Evolutionary conservation across 92 coral and sea anemone genomes (phyloP).

Genomic region (Epizoanthus illoricatus): DNA sequence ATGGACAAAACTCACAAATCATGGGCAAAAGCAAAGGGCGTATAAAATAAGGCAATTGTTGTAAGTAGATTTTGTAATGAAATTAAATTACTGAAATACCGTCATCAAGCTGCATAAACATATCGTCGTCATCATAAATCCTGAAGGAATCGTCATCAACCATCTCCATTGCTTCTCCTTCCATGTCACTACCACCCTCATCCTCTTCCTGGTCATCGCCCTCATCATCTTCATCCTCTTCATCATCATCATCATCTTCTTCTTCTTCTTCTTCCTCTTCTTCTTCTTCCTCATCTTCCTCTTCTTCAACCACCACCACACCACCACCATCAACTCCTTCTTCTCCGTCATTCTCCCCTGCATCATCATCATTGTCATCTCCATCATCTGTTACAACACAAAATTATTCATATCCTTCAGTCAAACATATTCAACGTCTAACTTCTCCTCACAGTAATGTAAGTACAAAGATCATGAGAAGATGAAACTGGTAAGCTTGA

Average conservation of each 20-base stretch:
- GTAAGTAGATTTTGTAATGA: neutral
- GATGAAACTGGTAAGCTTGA: too few relatives aligned
- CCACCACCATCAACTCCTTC: constrained; percentile 55
- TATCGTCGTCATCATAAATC: constrained; percentile 84
- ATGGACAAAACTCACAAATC: too few relatives aligned
- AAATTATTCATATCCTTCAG: too few relatives aligned
- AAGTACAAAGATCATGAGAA: too few relatives aligned
- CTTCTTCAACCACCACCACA: constrained; percentile 68
- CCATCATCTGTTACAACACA: constrained; percentile 48
- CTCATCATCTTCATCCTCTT: constrained; percentile 85
- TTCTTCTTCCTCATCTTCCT: constrained; percentile 57
- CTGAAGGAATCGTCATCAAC: constrained; percentile 81
- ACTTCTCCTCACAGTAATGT: too few relatives aligned
- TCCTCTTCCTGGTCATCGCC: constrained; percentile 88
- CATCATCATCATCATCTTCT: constrained; percentile 78
- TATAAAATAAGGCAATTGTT: neutral
- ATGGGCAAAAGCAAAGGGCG: too few relatives aligned
- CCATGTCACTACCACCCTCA: constrained; percentile 90
- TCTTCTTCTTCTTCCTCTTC: constrained; percentile 83
- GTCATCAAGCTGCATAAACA: constrained; percentile 83
- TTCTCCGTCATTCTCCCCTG: constrained; percentile 41
- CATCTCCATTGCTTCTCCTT: constrained; percentile 80
- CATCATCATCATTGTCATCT: constrained; percentile 58
- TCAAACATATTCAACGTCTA: too few relatives aligned
- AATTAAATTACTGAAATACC: constrained; percentile 32